These are phyloP conservation scores for Salvelinus sp. DNA, from an alignment of 2,113 vertebrate genomes.

Conservation along the genomic window DNA sequence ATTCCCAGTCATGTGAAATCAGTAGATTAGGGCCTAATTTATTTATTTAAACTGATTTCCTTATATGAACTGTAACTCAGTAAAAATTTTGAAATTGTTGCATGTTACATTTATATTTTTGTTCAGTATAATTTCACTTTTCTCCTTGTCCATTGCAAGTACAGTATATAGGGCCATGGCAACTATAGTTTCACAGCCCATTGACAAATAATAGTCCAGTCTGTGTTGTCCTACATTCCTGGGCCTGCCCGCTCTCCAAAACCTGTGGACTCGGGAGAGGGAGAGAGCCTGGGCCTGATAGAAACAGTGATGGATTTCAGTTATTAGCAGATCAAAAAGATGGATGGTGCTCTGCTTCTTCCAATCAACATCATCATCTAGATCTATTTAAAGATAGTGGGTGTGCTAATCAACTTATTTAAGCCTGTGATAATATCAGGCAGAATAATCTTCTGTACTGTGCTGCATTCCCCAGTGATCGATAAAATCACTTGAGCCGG, in stretches of 20 bases:
- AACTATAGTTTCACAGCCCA: slow-evolving; percentile 25
- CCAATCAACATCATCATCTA: slow-evolving; percentile 99
- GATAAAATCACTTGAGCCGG: slow-evolving; percentile 95
- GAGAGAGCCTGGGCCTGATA: slow-evolving; percentile 56
- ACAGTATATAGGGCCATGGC: background rate
- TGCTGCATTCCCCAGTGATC: slow-evolving; percentile 83
- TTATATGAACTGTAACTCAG: too few relatives aligned
- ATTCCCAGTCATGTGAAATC: too few relatives aligned
- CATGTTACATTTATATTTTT: too few relatives aligned
- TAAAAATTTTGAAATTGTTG: too few relatives aligned
- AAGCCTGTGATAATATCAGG: slow-evolving; percentile 95
- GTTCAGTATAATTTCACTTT: background rate
- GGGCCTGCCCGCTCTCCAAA: slow-evolving; percentile 51
- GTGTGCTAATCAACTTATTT: slow-evolving; percentile 97
- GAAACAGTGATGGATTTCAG: slow-evolving; percentile 98
- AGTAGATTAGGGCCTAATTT: too few relatives aligned
- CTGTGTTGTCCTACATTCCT: slow-evolving; percentile 55
- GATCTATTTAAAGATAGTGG: slow-evolving; percentile 98
- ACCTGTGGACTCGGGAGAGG: slow-evolving; percentile 65
- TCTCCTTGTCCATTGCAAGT: too few relatives aligned
- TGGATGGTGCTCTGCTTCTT: slow-evolving; percentile 91
- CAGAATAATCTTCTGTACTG: slow-evolving; percentile 86
- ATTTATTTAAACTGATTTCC: too few relatives aligned
- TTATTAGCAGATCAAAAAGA: slow-evolving; percentile 99
- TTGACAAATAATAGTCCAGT: slow-evolving; percentile 35